A percentile compares a stretch with the other conserved stretches of the same genome.
Evolutionary conservation across 1,140 invertebrate species (phyloP).

Genomic region (Drosophila serrata): DNA sequence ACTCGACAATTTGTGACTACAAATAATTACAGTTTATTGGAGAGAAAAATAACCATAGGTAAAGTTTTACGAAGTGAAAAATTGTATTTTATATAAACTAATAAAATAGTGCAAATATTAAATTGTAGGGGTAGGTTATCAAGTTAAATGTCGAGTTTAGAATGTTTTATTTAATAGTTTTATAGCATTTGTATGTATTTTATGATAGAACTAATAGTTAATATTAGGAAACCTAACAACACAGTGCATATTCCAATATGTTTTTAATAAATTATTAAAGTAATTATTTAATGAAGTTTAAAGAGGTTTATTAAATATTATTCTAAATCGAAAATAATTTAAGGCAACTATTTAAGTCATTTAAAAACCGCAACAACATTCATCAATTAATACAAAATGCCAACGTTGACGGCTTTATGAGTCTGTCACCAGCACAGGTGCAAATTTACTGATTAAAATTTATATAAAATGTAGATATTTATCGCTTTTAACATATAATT

Average conservation of each 20-base stretch:
- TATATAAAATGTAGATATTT: constrained; percentile 22
- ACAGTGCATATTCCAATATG: no score
- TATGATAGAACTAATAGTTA: no score
- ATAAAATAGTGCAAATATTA: neutral
- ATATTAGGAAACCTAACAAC: no score
- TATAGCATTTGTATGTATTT: no score
- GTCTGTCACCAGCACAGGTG: neutral
- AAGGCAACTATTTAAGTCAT: neutral
- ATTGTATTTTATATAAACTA: neutral
- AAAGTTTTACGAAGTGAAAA: neutral
- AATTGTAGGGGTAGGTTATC: no score
- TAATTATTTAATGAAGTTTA: no score
- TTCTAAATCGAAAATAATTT: neutral
- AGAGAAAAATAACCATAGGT: neutral
- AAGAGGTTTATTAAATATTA: no score
- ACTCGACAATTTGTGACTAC: constrained; percentile 24
- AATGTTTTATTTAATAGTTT: neutral
- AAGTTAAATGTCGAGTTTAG: neutral
- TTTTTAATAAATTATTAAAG: no score
- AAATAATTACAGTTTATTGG: constrained; percentile 24
- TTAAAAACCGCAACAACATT: neutral
- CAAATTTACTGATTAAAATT: constrained; percentile 22
- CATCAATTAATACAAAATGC: constrained; percentile 20
- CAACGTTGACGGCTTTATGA: constrained; percentile 30
- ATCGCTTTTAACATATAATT: constrained; percentile 4